Evolutionary conservation across 2,888 invertebrate species (phyloP), one percentile per base, ranked within the genome.

Genomic region (Lymantria monacha): DNA sequence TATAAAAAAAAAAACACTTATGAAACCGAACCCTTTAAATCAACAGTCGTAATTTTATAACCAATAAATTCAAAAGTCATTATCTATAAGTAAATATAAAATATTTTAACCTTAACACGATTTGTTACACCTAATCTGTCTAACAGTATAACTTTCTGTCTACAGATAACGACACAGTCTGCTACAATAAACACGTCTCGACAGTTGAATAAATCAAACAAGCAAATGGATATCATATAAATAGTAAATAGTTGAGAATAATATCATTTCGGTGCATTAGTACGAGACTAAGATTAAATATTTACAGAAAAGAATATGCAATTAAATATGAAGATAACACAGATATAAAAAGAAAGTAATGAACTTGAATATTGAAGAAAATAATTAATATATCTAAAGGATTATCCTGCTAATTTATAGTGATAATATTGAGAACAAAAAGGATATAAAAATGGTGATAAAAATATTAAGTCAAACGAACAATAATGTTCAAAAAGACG

Each of bases 361-460:
- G 33, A 10, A 33, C 3, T 9, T 10, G 33, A 10, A 8, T 33
- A 33, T 33, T 33, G 33, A 33, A 33, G 9, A 33, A 33, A 10
- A 33, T 33, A 5, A 10, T 5, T 33, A 30, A 30, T n/a, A n/a
- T n/a, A n/a, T n/a, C n/a, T n/a, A n/a, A n/a, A n/a, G n/a, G n/a
- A n/a, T n/a, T n/a, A n/a, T n/a, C n/a, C n/a, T 33, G 33, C 9
- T 5, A 33, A 33, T 33, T 33, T 30, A 30, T 7, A 10, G 33
- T 33, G 33, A 1, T 1, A 5, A 10, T 8, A 33, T 33, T 33
- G 7, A 33, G 9, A n/a, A 11, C 37, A n/a, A n/a, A 8, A 41
- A 14, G 3, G 10, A 41, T 44, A 42, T 11, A 30, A 81, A 72
- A 59, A 87, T 85, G 85, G 82, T 84, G 5, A 61, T 76, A 48